Evolutionary conservation across 2,113 vertebrate genomes (phyloP), one percentile per base, ranked within the genome.

Genomic region (Tenrec ecaudatus): DNA sequence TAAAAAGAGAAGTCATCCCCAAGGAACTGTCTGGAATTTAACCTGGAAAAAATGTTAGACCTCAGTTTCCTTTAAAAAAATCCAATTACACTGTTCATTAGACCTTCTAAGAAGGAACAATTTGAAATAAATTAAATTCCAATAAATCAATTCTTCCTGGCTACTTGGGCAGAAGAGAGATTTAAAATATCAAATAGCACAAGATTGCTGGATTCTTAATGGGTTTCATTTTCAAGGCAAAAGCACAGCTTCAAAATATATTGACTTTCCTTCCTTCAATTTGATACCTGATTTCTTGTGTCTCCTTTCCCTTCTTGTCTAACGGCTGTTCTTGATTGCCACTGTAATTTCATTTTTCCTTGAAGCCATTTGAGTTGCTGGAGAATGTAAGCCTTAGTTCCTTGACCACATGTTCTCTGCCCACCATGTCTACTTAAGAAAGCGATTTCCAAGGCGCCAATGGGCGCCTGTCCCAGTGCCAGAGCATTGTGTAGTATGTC

Each of bases 71-170:
- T n/a, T 69, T n/a, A 2, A 47, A 29, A 47, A 16, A 95, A 90
- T 82, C 36, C 47, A 27, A 86, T 93, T 93, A 82, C 20, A 43
- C 11, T 75, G 38, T 31, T 82, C 84, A 94, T 84, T 89, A 89
- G 53, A 53, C 68, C 36, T 94, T 82, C 17, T 38, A 27, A 92
- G 88, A 90, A 86, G 82, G 27, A 8, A 22, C 43, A 88, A 78
- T 89, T 94, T 36, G 43, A 92, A 95, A 89, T 66, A 94, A 71
- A 27, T 76, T 92, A 90, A 82, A 88, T 66, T 92, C 76, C 83
- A 90, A 92, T 81, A 93, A 94, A 87, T 90, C 33, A 86, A 87
- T 82, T 47, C 38, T 78, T 90, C 90, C 95, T 82, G 36, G 23
- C 93, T 53, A 25, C 66, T 81, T 92, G 36, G 25, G 31, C 38